Percentiles rank a stretch among this genome's conserved stretches.
Evolutionary conservation across 1,140 invertebrate genomes (phyloP).

Genomic region (Adoxophyes honmai): DNA sequence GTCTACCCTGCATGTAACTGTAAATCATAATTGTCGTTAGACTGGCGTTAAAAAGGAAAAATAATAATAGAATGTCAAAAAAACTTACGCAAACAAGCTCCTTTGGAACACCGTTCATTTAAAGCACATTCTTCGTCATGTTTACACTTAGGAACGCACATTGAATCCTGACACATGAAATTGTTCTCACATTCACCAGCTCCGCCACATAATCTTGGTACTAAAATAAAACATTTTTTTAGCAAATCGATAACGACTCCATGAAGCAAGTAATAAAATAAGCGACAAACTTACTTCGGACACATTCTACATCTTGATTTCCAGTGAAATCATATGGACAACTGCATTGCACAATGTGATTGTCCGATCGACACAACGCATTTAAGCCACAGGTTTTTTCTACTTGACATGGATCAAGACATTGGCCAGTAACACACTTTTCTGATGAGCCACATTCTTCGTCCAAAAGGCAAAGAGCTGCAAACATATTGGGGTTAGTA

Average conservation of each 20-base stretch:
- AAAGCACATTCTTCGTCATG: conserved; percentile 92
- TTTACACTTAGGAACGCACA: conserved; percentile 86
- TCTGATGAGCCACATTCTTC: conserved; percentile 88
- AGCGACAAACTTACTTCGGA: conserved; percentile 82
- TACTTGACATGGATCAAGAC: conserved; percentile 88
- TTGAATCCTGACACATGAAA: conserved; percentile 85
- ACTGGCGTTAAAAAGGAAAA: conserved; percentile 17
- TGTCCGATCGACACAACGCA: conserved; percentile 86
- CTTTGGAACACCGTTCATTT: conserved; percentile 91
- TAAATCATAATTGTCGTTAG: conserved; percentile 32
- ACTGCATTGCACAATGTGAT: conserved; percentile 88
- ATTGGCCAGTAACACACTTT: conserved; percentile 89
- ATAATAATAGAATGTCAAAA: conserved; percentile 16
- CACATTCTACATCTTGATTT: conserved; percentile 89
- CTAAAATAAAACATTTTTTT: conserved; percentile 66
- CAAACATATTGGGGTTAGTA: conserved; percentile 33
- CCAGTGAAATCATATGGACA: conserved; percentile 93
- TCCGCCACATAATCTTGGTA: conserved; percentile 85
- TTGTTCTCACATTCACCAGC: conserved; percentile 83
- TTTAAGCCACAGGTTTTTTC: conserved; percentile 91
- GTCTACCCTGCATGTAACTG: conserved; percentile 91
- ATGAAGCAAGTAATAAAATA: neutral
- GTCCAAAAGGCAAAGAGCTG: conserved; percentile 88
- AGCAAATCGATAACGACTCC: neutral
- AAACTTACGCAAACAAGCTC: conserved; percentile 87